Conservation (phyloP, 2,888 invertebrate species). For the Orthosia gracilis region DNA sequence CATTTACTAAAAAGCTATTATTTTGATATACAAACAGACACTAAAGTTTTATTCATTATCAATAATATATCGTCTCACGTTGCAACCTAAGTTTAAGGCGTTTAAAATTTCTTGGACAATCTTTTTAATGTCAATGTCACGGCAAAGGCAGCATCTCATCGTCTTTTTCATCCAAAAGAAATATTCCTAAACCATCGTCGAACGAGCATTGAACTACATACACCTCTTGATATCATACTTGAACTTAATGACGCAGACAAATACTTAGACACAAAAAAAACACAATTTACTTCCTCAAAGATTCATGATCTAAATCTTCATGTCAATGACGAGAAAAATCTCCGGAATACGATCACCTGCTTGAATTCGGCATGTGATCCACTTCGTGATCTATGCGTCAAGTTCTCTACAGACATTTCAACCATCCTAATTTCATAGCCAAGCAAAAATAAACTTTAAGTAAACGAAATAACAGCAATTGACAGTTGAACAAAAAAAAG, state of each 20-base stretch:
- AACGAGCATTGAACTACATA: conserved; percentile 15
- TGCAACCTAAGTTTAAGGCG: too few species aligned
- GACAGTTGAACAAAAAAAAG: conserved; percentile 30
- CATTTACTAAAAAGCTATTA: too few species aligned
- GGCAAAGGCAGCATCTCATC: not conserved
- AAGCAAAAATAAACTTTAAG: conserved; percentile 41
- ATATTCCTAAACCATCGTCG: not conserved
- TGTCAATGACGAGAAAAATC: conserved; percentile 43
- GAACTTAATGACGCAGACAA: conserved; percentile 23
- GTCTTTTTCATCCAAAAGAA: not conserved
- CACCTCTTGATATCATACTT: not conserved
- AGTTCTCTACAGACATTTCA: conserved; percentile 37
- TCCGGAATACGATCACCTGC: conserved; percentile 72
- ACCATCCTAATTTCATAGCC: conserved; percentile 25
- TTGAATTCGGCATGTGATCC: conserved; percentile 75
- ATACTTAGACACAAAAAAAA: conserved; percentile 7
- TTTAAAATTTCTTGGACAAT: too few species aligned
- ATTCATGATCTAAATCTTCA: conserved; percentile 58
- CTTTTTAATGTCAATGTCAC: too few species aligned
- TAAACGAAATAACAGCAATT: conserved; percentile 33
- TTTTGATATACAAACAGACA: too few species aligned
- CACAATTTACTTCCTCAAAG: conserved; percentile 33
- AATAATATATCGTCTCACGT: too few species aligned
- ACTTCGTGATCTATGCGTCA: conserved; percentile 74
- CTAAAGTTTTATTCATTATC: too few species aligned